phyloP scores from a whole-genome alignment of 2,797 vertebrate species.

The Bovichtus diacanthus region DNA sequence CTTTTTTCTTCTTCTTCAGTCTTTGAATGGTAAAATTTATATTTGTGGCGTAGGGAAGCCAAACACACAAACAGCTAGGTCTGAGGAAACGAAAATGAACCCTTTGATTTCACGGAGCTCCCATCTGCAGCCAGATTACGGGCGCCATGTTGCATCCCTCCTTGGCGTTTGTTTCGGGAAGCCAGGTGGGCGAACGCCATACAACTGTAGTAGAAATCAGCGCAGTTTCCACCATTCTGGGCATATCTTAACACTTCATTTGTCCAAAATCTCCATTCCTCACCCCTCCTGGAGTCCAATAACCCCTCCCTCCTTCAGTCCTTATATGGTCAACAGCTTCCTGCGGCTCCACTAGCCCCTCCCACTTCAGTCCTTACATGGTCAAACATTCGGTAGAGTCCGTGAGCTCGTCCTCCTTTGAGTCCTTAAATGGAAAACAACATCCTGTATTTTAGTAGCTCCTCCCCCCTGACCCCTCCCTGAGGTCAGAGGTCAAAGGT shows the following conservation, averaged over 20 bases:
- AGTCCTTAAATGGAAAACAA: constrained; percentile 45
- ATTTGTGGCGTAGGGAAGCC: constrained; percentile 15
- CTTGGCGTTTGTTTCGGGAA: constrained; percentile 13
- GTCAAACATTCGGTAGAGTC: constrained; percentile 53
- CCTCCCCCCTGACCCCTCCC: neutral
- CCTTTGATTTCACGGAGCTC: constrained; percentile 50
- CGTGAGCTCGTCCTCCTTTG: constrained; percentile 26
- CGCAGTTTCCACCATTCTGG: constrained; percentile 14
- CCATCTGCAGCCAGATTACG: neutral
- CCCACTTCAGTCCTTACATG: constrained; percentile 38
- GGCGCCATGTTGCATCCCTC: constrained; percentile 12
- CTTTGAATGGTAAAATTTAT: constrained; percentile 14
- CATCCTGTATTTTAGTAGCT: constrained; percentile 45
- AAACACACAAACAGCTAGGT: constrained; percentile 29
- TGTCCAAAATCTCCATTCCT: constrained; percentile 8
- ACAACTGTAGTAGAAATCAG: constrained; percentile 8
- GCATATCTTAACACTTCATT: constrained; percentile 23
- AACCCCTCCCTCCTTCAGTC: constrained; percentile 34
- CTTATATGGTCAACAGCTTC: constrained; percentile 38
- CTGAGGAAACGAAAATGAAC: constrained; percentile 52
- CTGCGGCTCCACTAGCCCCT: constrained; percentile 35
- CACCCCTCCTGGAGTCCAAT: neutral
- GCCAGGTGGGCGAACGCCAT: constrained; percentile 8
- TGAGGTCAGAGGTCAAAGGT: constrained; percentile 88
- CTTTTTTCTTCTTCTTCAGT: constrained; percentile 8